phyloP scores from a whole-genome alignment of 64 coral and sea anemone species.

The Stichodactyla helianthus region DNA sequence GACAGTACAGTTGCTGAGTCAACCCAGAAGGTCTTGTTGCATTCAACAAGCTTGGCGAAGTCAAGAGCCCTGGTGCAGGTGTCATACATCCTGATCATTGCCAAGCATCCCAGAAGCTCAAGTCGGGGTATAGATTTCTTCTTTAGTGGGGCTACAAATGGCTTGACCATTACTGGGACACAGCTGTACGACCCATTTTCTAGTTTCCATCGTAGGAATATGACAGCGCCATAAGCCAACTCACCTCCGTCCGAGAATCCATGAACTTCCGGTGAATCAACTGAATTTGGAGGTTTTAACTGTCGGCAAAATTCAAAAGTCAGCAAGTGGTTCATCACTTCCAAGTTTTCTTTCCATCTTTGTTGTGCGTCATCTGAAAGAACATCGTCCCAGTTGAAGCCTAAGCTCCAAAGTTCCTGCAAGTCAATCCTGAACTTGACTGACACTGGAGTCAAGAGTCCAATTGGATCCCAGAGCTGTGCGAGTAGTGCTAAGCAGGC shows the following conservation, averaged over 20 bases:
- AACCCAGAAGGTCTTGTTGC: slow-evolving; percentile 35
- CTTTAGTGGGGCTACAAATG: slow-evolving; percentile 54
- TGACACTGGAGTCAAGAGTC: slow-evolving; percentile 16
- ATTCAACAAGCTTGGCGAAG: slow-evolving; percentile 27
- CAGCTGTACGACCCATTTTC: slow-evolving; percentile 15
- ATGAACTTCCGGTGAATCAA: slow-evolving; percentile 22
- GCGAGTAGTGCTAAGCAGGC: slow-evolving; percentile 23
- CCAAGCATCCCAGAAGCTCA: slow-evolving; percentile 46
- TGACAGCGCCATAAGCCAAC: slow-evolving; percentile 23
- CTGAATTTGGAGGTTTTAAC: slow-evolving; percentile 14
- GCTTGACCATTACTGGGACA: slow-evolving; percentile 35
- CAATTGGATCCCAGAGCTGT: slow-evolving; percentile 42
- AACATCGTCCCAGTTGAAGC: slow-evolving; percentile 26
- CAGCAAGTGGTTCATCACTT: slow-evolving; percentile 30
- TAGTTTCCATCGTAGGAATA: slow-evolving; percentile 51
- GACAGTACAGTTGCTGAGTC: slow-evolving; percentile 51
- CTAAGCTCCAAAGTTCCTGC: slow-evolving; percentile 40
- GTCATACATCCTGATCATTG: slow-evolving; percentile 28
- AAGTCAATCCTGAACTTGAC: slow-evolving; percentile 37
- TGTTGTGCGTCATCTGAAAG: slow-evolving; percentile 5
- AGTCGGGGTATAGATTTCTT: slow-evolving; percentile 43
- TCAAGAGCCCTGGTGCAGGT: slow-evolving; percentile 23
- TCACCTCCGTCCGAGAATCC: slow-evolving; percentile 41
- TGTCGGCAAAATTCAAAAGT: neutral
- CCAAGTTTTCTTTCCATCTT: slow-evolving; percentile 23